Evolutionary conservation across 2,113 vertebrate genomes (phyloP).

Genomic region (Phoxinus phoxinus): DNA sequence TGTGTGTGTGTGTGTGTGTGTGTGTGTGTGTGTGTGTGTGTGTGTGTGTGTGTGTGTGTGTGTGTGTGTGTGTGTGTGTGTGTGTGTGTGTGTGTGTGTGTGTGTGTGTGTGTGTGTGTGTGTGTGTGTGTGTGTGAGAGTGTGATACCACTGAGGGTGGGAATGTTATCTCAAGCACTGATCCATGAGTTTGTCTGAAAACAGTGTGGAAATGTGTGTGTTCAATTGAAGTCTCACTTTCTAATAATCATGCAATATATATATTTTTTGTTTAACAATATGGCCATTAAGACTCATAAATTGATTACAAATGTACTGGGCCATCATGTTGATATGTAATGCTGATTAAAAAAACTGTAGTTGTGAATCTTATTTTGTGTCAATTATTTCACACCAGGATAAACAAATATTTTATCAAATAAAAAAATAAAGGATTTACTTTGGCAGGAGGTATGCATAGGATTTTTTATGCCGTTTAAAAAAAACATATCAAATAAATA

Average conservation of each 20-base stretch:
- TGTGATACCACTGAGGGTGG: constrained; percentile 19
- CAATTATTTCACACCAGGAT: neutral
- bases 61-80: neutral
- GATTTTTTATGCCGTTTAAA: neutral
- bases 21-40: constrained; percentile 1
- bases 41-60: constrained; percentile 8
- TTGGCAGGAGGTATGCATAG: neutral
- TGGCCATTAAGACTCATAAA: neutral
- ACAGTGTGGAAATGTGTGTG: constrained; percentile 24
- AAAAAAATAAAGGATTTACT: neutral
- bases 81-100: neutral
- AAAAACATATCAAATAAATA: neutral
- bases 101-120: neutral
- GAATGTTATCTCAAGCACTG: constrained; percentile 38
- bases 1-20: neutral
- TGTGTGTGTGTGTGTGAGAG: constrained; percentile 23
- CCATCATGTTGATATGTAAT: neutral
- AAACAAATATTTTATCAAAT: neutral
- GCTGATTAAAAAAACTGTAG: neutral
- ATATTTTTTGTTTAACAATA: neutral
- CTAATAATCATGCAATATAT: neutral
- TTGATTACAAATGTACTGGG: neutral
- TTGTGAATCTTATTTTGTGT: neutral
- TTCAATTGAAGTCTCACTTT: neutral
- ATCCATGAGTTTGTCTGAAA: constrained; percentile 36